These are phyloP conservation scores for Syngnathus rostellatus DNA, from an alignment of 2,797 vertebrate species.

Conservation along the genomic window DNA sequence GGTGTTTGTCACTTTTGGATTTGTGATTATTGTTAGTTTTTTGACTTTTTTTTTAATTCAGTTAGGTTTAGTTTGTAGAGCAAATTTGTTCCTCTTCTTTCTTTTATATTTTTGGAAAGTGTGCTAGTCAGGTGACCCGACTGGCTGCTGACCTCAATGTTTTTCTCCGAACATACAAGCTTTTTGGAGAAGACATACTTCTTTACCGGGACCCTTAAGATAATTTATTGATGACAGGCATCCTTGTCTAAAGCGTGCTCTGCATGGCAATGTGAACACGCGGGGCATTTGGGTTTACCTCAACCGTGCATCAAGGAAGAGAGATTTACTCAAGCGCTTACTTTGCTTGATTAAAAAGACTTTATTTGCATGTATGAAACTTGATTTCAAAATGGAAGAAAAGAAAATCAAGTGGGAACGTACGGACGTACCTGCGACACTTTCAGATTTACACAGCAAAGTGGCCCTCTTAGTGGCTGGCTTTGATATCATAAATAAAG, in stretches of 20 bases:
- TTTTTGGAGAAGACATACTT: slow-evolving; percentile 34
- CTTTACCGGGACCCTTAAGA: slow-evolving; percentile 22
- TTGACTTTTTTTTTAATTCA: too few relatives aligned
- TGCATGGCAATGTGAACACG: slow-evolving; percentile 31
- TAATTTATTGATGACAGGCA: slow-evolving; percentile 37
- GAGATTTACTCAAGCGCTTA: slow-evolving; percentile 29
- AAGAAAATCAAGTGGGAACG: too few relatives aligned
- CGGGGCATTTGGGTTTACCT: slow-evolving; percentile 24
- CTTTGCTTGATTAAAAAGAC: slow-evolving; percentile 27
- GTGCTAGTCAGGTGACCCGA: slow-evolving; percentile 59
- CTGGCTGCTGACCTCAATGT: slow-evolving; percentile 57
- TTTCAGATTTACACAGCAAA: slow-evolving; percentile 68
- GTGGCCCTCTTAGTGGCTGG: slow-evolving; percentile 67
- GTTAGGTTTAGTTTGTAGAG: too few relatives aligned
- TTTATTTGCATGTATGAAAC: slow-evolving; percentile 34
- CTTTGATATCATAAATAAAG: slow-evolving; percentile 82
- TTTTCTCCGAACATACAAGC: slow-evolving; percentile 56
- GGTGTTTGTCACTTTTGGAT: too few relatives aligned
- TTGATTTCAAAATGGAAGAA: slow-evolving; percentile 32
- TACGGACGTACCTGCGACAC: slow-evolving; percentile 30
- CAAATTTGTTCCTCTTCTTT: too few relatives aligned
- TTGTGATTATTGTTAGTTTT: too few relatives aligned
- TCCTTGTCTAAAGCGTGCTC: slow-evolving; percentile 18
- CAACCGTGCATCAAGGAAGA: slow-evolving; percentile 9
- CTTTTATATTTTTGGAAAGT: too few relatives aligned